A percentile compares a stretch with the other conserved stretches of the same genome.
Evolutionary conservation across 2,888 invertebrate species (phyloP).

Genomic region (Odiellus spinosus): DNA sequence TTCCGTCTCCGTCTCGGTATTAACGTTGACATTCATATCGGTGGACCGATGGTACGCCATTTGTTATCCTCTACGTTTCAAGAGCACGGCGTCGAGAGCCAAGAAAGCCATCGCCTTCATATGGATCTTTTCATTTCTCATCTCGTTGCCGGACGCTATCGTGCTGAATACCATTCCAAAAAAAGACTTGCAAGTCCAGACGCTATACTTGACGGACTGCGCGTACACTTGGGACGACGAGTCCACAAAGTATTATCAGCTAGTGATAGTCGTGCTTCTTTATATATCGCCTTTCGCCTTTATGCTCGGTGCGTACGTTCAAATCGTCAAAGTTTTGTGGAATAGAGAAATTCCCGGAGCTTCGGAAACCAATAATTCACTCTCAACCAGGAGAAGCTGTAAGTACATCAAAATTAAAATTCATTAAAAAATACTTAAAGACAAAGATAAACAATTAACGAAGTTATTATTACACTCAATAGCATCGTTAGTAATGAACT

Average conservation of each 20-base stretch:
- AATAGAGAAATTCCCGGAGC: slow-evolving; percentile 55
- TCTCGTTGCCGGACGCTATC: slow-evolving; percentile 47
- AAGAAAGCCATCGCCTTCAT: slow-evolving; percentile 63
- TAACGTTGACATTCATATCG: slow-evolving; percentile 85
- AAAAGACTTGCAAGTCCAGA: not conserved
- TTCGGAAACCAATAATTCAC: slow-evolving; percentile 10
- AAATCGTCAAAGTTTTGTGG: slow-evolving; percentile 69
- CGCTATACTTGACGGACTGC: slow-evolving; percentile 52
- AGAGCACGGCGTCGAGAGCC: slow-evolving; percentile 63
- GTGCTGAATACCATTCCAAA: slow-evolving; percentile 39
- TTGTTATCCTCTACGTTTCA: slow-evolving; percentile 73
- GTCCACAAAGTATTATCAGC: slow-evolving; percentile 37
- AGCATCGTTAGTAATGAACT: too few relatives aligned
- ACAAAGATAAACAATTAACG: too few relatives aligned
- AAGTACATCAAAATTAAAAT: too few relatives aligned
- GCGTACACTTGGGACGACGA: slow-evolving; percentile 49
- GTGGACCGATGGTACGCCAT: slow-evolving; percentile 92
- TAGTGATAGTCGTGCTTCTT: slow-evolving; percentile 38
- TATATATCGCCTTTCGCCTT: slow-evolving; percentile 65
- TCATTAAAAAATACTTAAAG: too few relatives aligned
- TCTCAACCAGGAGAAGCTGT: not conserved
- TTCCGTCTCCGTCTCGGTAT: slow-evolving; percentile 75
- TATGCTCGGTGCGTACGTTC: slow-evolving; percentile 68
- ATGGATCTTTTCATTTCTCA: slow-evolving; percentile 53
- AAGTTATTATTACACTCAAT: too few relatives aligned